phyloP scores from a whole-genome alignment of 1,140 invertebrate species.

The Marisa cornuarietis region DNA sequence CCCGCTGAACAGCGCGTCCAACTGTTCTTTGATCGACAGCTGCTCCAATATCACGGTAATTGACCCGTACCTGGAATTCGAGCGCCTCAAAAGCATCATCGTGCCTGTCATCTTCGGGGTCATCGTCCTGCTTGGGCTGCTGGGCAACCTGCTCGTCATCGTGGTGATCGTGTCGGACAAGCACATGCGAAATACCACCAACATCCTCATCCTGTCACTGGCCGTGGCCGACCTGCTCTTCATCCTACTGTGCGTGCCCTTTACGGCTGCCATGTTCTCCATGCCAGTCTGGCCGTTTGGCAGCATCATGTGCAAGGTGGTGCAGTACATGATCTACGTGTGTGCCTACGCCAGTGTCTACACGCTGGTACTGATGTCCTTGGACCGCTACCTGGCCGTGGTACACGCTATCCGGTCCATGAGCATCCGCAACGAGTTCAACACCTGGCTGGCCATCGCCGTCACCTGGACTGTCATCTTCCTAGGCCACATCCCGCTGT shows the following conservation, averaged over 20 bases:
- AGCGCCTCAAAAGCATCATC: conserved; percentile 48
- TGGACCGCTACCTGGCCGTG: conserved; percentile 93
- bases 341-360: conserved; percentile 94
- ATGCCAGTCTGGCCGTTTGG: conserved; percentile 84
- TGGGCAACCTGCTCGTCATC: conserved; percentile 90
- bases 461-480: conserved; percentile 83
- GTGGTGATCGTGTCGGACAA: conserved; percentile 85
- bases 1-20: not conserved
- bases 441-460: conserved; percentile 77
- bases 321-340: conserved; percentile 77
- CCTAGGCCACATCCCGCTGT: conserved; percentile 77
- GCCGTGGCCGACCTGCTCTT: conserved; percentile 90
- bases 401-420: conserved; percentile 93
- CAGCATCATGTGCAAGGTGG: conserved; percentile 88
- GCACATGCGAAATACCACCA: conserved; percentile 92
- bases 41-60: conserved; percentile 4
- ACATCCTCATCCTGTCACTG: conserved; percentile 87
- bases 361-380: conserved; percentile 92
- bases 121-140: conserved; percentile 85
- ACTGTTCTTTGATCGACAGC: not conserved
- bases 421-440: conserved; percentile 84
- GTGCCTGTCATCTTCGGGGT: conserved; percentile 89
- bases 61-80: conserved; percentile 25
- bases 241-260: conserved; percentile 93
- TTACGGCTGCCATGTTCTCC: conserved; percentile 66